Base-by-base conservation (phyloP, 92 coral and sea anemone genomes). In the Muricea muricata region DNA sequence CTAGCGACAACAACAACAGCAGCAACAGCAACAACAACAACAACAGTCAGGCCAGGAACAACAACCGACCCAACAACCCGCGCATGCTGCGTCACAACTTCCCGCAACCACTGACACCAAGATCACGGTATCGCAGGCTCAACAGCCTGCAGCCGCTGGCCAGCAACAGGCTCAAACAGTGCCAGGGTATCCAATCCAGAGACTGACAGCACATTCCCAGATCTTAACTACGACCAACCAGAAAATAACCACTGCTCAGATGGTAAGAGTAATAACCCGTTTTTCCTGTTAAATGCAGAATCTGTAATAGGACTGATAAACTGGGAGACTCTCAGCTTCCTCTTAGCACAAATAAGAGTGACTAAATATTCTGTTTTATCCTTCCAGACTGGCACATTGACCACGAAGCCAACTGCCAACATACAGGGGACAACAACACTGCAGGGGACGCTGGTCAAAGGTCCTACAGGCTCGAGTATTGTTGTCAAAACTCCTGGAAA, bases 401-500 rank as follows among this genome's bases (percentile, higher is more conserved):
- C 11, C 12, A 24, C 69, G 5, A 78, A 78, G 71, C 63, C 83
- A 17, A 42, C 83, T 29, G 42, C 52, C 23, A 78, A 32, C 34
- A 34, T 93, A 25, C 90, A 87, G 57, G 94, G 89, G 29, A 47
- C 83, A 24, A 80, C 87, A 34, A 60, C 78, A 54, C 85, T 81
- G 56, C 66, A 94, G 28, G 93, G 81, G 13, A 82, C 98, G 20
- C 66, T 85, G 55, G 93, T 89, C 33, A 81, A 72, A 83, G 57
- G 71, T 78, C 42, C 70, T 32, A 86, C 81, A 50, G 94, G 94
- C 4, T 87, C 99, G 0, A 96, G 97, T 83, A 97, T 97, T 66
- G 97, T 97, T 45, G 97, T 97, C 29, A 97, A 94, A 78, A 92
- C 99, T 20, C 91, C 94, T 61, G 98, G 98, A 15, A 84, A 68